Conservation (phyloP, 2,888 invertebrate species). For the Tipula helvola region DNA sequence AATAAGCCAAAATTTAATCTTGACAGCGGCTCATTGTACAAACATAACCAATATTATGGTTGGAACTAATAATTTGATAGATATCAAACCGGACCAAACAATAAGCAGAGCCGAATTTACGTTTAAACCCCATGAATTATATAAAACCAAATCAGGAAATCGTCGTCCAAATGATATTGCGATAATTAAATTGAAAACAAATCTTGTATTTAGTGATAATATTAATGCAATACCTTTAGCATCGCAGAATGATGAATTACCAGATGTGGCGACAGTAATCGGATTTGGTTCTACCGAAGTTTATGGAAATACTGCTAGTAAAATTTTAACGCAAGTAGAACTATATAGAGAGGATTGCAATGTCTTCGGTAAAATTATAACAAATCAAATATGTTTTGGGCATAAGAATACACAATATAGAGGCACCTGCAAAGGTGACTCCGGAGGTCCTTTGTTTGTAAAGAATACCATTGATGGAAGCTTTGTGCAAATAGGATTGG, state of each 20-base stretch:
- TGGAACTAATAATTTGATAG: background rate
- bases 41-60: background rate
- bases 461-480: background rate
- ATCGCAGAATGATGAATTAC: background rate
- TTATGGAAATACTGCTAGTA: background rate
- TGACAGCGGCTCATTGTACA: conserved; percentile 32
- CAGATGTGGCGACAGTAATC: background rate
- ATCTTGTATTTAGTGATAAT: background rate
- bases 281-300: background rate
- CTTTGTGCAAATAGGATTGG: background rate
- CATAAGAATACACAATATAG: background rate
- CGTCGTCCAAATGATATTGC: background rate
- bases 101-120: background rate
- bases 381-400: background rate
- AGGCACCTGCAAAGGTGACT: background rate
- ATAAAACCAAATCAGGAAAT: background rate
- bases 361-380: no score
- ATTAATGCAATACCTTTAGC: background rate
- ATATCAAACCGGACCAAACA: background rate
- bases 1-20: conserved; percentile 28
- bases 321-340: background rate
- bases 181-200: background rate
- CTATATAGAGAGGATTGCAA: background rate
- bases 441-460: background rate
- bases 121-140: background rate